Evolutionary conservation across 2,888 invertebrate species (phyloP), one percentile per base, ranked within the genome.

Genomic region (Leucophenga maculata): DNA sequence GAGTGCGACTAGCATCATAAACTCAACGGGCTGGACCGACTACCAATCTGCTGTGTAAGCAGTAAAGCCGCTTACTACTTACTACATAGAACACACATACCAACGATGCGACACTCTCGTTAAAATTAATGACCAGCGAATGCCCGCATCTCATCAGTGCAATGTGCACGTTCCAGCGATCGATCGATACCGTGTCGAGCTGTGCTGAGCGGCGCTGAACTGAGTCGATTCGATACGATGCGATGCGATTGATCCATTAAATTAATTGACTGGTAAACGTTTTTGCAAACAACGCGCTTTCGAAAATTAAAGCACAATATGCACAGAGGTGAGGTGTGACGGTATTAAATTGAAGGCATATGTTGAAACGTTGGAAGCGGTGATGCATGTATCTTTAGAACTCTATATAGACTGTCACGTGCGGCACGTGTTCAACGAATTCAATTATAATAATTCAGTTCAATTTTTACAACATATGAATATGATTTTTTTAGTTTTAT

Each of bases 191-290:
- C 39, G 31, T 26, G 11, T 39, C 39, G 39, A 39, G 1, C 9
- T 32, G 32, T 6, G 32, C 32, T 3, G 39, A 39, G 11, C 39
- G 9, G 39, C 1, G 39, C 39, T 39, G 11, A 39, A 39, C 8
- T 39, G 39, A 39, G 11, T 39, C 8, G 39, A 39, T 39, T 39
- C 39, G 39, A 26, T 18, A 50, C 50, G 50, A 8, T n/a, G 8
- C 18, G 14, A 39, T 64, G 8, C 18, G 14, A 39, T 64, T 64
- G 48, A 46, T 46, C 22, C 48, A 64, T 64, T 64, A 64, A 64
- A 46, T 46, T 64, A 64, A 64, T 46, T 64, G 62, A 64, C 22
- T 46, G 22, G 46, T 46, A 62, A 62, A 46, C 48, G 62, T 20
- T 60, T 64, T 48, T 46, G 20, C 26, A n/a, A 59, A 59, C n/a